Base-by-base conservation (phyloP, 2,113 vertebrate species). In the Natator depressus region DNA sequence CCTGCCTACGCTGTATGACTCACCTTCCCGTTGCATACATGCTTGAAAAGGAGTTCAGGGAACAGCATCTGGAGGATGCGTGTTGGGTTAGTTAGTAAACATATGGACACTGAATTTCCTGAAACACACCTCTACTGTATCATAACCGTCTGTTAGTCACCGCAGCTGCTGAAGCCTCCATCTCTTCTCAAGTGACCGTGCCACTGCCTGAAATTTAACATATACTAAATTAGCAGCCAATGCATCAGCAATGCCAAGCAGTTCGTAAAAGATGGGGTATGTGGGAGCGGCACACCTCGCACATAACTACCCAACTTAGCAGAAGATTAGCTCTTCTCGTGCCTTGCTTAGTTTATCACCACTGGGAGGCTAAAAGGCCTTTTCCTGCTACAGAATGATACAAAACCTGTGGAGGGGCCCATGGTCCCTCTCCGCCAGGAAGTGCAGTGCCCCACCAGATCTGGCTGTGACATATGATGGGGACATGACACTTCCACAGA, bases 141-240 rank as follows among this genome's bases (percentile, higher is more conserved):
- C 72, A 46, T 19, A 38, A 20, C 17, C 19, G 12, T 87, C 89
- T 54, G 85, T 87, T 85, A 92, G 88, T 85, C 91, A 96, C 2
- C 2, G 54, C 1, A 4, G 59, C 91, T 3, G 0, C 50, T 0
- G 3, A 76, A 93, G 84, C 82, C 89, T 93, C 92, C 90, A 95
- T 95, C 96, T 96, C 35, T 5, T 57, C 93, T 92, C 65, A 82
- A 29, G 83, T 1, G 1, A 94, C 82, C 0, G 0, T 86, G 94
- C 96, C 5, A 38, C 90, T 72, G n/a, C 22, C 75, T 46, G 46
- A 88, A 94, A 92, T 95, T 94, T 94, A 95, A 97, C 90, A 88
- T 81, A 82, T 85, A n/a, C 93, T 95, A 93, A 92, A 82, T 91
- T 3, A n/a, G 42, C 82, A 82, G 84, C 0, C 0, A 82, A 75